Conservation (phyloP, 2,888 invertebrate species). For the Pharmacophagus antenor region DNA sequence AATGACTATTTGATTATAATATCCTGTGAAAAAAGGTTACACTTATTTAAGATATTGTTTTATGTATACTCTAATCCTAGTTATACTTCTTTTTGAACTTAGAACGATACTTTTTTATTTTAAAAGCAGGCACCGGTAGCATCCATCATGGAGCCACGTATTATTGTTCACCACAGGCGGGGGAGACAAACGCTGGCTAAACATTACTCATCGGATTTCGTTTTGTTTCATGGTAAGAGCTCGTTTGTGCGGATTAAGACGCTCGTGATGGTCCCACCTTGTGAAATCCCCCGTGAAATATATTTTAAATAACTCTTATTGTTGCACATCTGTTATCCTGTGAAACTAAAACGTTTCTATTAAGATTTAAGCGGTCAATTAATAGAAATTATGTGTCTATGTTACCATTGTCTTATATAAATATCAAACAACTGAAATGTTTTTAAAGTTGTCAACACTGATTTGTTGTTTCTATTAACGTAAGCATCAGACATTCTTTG, state of each 20-base stretch:
- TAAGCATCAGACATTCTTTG: not conserved
- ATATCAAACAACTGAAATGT: not conserved
- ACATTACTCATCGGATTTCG: conserved; percentile 64
- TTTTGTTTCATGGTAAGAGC: conserved; percentile 59
- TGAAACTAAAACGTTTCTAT: conserved; percentile 1
- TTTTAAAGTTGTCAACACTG: not conserved
- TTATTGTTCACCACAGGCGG: conserved; percentile 61
- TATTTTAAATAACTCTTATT: conserved; percentile 17
- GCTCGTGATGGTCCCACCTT: conserved; percentile 30
- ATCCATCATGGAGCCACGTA: conserved; percentile 60
- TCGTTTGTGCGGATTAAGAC: conserved; percentile 58
- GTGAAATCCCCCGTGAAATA: conserved; percentile 7
- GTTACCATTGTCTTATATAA: not conserved
- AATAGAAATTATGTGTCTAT: not conserved
- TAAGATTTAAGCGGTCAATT: conserved; percentile 5
- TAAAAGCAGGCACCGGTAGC: conserved; percentile 58
- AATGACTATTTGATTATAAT: too few relatives aligned
- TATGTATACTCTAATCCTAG: too few relatives aligned
- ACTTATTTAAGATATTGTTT: too few relatives aligned
- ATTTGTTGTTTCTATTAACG: not conserved
- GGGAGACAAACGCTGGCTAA: conserved; percentile 38
- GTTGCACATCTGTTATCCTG: conserved; percentile 26
- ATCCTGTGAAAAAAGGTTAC: too few relatives aligned
- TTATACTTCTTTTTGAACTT: too few relatives aligned
- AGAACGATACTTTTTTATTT: conserved; percentile 55